Evolutionary conservation across 2,888 invertebrate genomes (phyloP).

Genomic region (Serrognathus titanus): DNA sequence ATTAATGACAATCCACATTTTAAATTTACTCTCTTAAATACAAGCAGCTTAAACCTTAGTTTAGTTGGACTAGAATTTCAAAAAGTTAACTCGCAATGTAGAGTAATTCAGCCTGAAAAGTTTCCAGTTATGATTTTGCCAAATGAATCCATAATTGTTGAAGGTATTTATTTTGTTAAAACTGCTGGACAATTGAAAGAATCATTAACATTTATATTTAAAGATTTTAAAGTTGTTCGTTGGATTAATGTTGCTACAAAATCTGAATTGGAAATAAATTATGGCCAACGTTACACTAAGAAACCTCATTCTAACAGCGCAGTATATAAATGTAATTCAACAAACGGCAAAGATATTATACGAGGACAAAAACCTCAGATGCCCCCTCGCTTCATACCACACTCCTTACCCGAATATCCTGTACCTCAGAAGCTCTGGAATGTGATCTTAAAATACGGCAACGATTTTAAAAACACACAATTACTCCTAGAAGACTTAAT

Average conservation of each 20-base stretch:
- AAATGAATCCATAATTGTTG: conserved; percentile 36
- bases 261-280: background rate
- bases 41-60: conserved; percentile 44
- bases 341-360: conserved; percentile 28
- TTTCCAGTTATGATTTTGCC: conserved; percentile 11
- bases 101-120: conserved; percentile 43
- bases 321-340: background rate
- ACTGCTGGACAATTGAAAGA: conserved; percentile 57
- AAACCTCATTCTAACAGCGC: background rate
- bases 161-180: conserved; percentile 49
- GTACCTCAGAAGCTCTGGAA: conserved; percentile 49
- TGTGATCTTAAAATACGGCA: conserved; percentile 40
- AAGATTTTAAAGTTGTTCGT: conserved; percentile 59
- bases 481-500: conserved; percentile 30
- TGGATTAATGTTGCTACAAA: conserved; percentile 51
- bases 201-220: conserved; percentile 59
- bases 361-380: conserved; percentile 55
- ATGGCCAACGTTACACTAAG: background rate
- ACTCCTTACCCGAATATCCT: conserved; percentile 50
- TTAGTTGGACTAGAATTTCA: conserved; percentile 54
- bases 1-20: conserved; percentile 49
- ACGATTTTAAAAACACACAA: conserved; percentile 44
- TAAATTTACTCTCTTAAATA: conserved; percentile 51
- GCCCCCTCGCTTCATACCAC: conserved; percentile 60
- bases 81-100: conserved; percentile 47